phyloP scores from a whole-genome alignment of 2,113 vertebrate species.

The Chloroceryle aenea region DNA sequence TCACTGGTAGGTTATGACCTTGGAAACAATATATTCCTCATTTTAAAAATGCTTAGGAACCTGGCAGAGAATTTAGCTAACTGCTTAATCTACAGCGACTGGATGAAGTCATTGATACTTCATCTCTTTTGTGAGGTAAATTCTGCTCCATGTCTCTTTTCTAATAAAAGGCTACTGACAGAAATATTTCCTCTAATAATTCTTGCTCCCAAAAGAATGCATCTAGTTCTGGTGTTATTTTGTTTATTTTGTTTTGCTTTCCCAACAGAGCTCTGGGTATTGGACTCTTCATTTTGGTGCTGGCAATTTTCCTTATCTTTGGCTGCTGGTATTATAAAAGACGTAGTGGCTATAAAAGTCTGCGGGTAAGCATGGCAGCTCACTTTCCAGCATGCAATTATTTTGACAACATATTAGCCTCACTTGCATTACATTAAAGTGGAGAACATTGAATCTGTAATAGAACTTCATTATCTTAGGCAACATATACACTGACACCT shows the following conservation, averaged over 20 bases:
- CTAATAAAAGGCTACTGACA: neutral
- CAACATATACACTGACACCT: neutral
- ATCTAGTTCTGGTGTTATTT: neutral
- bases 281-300: constrained; percentile 84
- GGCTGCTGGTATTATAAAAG: constrained; percentile 92
- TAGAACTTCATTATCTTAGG: neutral
- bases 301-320: constrained; percentile 85
- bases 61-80: neutral
- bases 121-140: neutral
- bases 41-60: neutral
- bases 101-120: neutral
- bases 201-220: neutral
- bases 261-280: constrained; percentile 87
- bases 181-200: neutral
- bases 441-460: neutral
- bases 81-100: neutral
- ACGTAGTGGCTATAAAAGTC: constrained; percentile 87
- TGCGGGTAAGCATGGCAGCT: constrained; percentile 78
- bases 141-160: neutral
- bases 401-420: neutral
- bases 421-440: neutral
- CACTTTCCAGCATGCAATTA: neutral
- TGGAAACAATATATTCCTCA: neutral
- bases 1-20: neutral
- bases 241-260: neutral